A percentile compares a stretch with the other conserved stretches of the same genome.
phyloP scores from a whole-genome alignment of 2,797 vertebrate genomes.

The Anabas testudineus region DNA sequence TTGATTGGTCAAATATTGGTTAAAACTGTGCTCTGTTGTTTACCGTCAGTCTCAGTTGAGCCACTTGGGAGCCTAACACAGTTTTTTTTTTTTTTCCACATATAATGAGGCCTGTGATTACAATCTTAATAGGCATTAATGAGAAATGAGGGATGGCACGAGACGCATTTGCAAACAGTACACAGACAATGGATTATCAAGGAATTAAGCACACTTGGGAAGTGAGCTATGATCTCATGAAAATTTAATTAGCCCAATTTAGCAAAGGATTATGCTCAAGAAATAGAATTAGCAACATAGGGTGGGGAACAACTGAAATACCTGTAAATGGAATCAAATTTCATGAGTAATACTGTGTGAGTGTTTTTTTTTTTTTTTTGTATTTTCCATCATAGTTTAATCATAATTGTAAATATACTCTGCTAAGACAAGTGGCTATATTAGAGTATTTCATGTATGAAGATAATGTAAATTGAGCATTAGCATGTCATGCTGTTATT shows the following conservation, averaged over 20 bases:
- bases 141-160: conserved; percentile 64
- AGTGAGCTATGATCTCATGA: conserved; percentile 66
- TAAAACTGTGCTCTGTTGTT: conserved; percentile 47
- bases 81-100: conserved; percentile 15
- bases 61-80: conserved; percentile 24
- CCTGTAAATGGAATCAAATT: conserved; percentile 27
- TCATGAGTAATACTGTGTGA: background rate
- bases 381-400: background rate
- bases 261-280: conserved; percentile 64
- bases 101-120: conserved; percentile 69
- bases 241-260: conserved; percentile 73
- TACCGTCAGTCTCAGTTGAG: conserved; percentile 41
- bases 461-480: no score
- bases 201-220: conserved; percentile 63
- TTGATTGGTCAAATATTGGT: conserved; percentile 53
- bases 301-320: conserved; percentile 45
- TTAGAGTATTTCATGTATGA: no score
- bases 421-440: background rate
- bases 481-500: no score
- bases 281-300: conserved; percentile 53
- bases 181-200: conserved; percentile 48
- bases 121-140: conserved; percentile 72
- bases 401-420: background rate
- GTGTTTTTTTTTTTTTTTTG: no score
- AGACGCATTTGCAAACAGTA: conserved; percentile 63